These are phyloP conservation scores for Drosophila tani DNA, from an alignment of 1,140 invertebrate genomes.

Conservation along the genomic window DNA sequence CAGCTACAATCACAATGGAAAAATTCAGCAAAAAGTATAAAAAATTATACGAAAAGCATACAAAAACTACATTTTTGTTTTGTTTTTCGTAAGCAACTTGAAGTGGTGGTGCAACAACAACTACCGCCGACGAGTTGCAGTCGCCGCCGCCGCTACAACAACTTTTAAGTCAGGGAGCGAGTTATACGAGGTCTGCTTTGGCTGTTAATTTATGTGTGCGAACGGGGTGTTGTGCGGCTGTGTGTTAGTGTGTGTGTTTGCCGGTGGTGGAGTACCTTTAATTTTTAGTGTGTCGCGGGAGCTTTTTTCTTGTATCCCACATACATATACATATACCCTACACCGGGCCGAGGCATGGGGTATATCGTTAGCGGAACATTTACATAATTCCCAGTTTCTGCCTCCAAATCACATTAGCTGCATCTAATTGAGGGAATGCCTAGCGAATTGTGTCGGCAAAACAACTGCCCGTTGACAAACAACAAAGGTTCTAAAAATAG, in stretches of 20 bases:
- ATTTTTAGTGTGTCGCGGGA: constrained; percentile 51
- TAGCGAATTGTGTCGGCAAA: constrained; percentile 10
- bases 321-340: constrained; percentile 34
- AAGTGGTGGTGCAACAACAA: constrained; percentile 49
- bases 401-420: constrained; percentile 3
- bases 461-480: background rate
- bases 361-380: constrained; percentile 9
- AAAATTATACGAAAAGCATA: constrained; percentile 21
- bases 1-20: constrained; percentile 34
- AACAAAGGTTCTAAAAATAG: constrained; percentile 37
- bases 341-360: background rate
- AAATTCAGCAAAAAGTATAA: constrained; percentile 34
- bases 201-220: constrained; percentile 59
- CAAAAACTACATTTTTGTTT: constrained; percentile 58
- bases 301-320: constrained; percentile 49
- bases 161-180: constrained; percentile 71
- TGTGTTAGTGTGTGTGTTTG: background rate
- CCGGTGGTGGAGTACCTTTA: constrained; percentile 51
- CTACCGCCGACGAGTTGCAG: constrained; percentile 24
- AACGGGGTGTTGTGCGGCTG: constrained; percentile 36
- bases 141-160: constrained; percentile 37
- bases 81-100: constrained; percentile 64
- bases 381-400: constrained; percentile 11
- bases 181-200: constrained; percentile 70
- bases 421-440: constrained; percentile 27